phyloP scores from a whole-genome alignment of 35 echinoderm and acorn worm genomes.

The Chiridota heheva region DNA sequence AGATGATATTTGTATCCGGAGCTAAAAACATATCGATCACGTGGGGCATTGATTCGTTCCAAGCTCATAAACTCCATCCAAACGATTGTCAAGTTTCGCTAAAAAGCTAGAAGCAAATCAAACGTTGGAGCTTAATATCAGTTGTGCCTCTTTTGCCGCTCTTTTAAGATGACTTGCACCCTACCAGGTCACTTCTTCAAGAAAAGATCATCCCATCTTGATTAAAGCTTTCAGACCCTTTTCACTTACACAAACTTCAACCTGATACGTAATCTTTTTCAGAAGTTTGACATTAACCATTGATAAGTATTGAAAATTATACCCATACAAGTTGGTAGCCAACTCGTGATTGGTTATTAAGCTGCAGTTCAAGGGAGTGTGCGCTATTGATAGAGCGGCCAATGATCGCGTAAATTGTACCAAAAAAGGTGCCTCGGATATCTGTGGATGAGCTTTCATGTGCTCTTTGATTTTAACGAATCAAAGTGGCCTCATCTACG shows the following conservation, averaged over 20 bases:
- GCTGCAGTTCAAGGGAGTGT: conserved; percentile 10
- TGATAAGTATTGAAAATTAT: neutral
- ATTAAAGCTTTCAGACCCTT: conserved; percentile 4
- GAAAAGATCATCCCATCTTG: neutral
- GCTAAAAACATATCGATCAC: conserved; percentile 40
- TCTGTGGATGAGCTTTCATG: conserved; percentile 48
- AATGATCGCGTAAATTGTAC: conserved; percentile 46
- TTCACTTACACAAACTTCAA: conserved; percentile 15
- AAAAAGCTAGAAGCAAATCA: conserved; percentile 51
- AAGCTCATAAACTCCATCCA: conserved; percentile 21
- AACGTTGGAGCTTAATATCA: conserved; percentile 49
- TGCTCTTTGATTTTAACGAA: conserved; percentile 91
- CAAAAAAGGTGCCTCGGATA: conserved; percentile 51
- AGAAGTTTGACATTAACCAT: neutral
- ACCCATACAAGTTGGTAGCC: conserved; percentile 7
- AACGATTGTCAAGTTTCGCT: conserved; percentile 46
- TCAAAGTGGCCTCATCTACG: conserved; percentile 49
- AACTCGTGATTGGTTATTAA: conserved; percentile 20
- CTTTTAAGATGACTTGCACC: conserved; percentile 13
- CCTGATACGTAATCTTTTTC: neutral
- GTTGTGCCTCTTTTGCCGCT: conserved; percentile 48
- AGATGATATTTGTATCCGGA: conserved; percentile 11
- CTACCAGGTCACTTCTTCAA: conserved; percentile 31
- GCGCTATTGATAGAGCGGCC: conserved; percentile 28
- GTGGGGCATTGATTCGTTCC: conserved; percentile 43